These are phyloP conservation scores for Pyrrhosoma nymphula DNA, from an alignment of 2,888 invertebrate species.

Conservation along the genomic window DNA sequence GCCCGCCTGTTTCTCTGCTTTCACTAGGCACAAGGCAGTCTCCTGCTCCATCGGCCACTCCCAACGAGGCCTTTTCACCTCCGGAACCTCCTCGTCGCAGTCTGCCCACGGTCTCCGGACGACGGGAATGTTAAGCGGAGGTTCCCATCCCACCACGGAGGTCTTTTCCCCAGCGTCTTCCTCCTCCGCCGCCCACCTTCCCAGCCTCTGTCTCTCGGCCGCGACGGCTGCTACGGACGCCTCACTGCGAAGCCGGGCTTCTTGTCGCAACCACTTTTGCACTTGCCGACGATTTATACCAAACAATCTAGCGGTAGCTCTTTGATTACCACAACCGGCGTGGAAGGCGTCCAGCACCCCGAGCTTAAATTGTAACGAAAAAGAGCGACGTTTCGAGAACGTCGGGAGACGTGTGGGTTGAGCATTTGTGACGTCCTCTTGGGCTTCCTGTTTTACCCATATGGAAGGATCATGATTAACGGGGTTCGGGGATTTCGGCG, in stretches of 20 bases:
- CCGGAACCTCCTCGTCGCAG: constrained; percentile 29
- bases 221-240: constrained; percentile 71
- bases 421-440: constrained; percentile 42
- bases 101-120: constrained; percentile 60
- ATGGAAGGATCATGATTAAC: constrained; percentile 10
- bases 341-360: constrained; percentile 79
- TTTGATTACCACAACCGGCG: constrained; percentile 78
- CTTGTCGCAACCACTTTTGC: constrained; percentile 79
- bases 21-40: constrained; percentile 63
- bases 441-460: constrained; percentile 62
- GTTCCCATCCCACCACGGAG: constrained; percentile 33
- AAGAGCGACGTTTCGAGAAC: constrained; percentile 76
- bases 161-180: constrained; percentile 46
- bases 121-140: constrained; percentile 57
- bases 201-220: constrained; percentile 76
- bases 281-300: constrained; percentile 80
- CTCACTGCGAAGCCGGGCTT: constrained; percentile 77
- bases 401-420: constrained; percentile 40
- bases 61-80: constrained; percentile 55
- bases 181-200: constrained; percentile 73
- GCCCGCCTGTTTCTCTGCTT: constrained; percentile 27
- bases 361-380: constrained; percentile 78
- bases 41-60: constrained; percentile 55
- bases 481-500: background rate
- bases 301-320: constrained; percentile 79